Conservation (phyloP, 23 tunicate species). For the Pegea sp. region DNA sequence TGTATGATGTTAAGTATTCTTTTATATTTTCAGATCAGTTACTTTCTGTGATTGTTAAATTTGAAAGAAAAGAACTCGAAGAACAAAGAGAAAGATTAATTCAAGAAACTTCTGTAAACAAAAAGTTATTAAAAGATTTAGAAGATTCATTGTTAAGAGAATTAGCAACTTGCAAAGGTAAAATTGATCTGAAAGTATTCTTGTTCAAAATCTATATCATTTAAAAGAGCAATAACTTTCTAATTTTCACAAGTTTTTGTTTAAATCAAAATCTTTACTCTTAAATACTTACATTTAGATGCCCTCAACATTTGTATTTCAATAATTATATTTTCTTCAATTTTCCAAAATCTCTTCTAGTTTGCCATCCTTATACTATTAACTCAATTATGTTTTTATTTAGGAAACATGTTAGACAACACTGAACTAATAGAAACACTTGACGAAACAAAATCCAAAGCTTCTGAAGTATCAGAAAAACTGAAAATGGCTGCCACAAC, state of each 20-base stretch:
- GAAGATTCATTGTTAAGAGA: conserved; percentile 96
- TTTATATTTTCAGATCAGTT: conserved; percentile 52
- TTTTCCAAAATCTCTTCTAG: too few relatives aligned
- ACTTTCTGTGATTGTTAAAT: conserved; percentile 93
- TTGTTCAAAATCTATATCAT: too few relatives aligned
- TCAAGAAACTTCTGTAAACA: conserved; percentile 98
- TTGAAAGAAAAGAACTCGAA: conserved; percentile 95
- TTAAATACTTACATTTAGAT: too few relatives aligned
- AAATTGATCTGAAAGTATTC: too few relatives aligned
- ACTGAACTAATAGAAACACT: conserved; percentile 97
- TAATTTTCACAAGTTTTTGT: too few relatives aligned
- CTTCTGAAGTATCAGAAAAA: conserved; percentile 88
- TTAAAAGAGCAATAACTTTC: too few relatives aligned
- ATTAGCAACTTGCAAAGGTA: conserved; percentile 95
- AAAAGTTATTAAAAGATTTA: conserved; percentile 80
- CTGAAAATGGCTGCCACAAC: conserved; percentile 77
- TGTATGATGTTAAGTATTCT: not conserved
- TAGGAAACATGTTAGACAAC: conserved; percentile 99
- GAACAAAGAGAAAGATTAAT: conserved; percentile 95
- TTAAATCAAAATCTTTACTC: too few relatives aligned
- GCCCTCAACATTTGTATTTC: too few relatives aligned
- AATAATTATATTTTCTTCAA: too few relatives aligned
- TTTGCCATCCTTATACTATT: too few relatives aligned
- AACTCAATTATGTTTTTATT: too few relatives aligned
- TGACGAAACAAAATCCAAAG: conserved; percentile 97